Evolutionary conservation across 2,888 invertebrate species (phyloP).

Genomic region (Epinotia nisella): DNA sequence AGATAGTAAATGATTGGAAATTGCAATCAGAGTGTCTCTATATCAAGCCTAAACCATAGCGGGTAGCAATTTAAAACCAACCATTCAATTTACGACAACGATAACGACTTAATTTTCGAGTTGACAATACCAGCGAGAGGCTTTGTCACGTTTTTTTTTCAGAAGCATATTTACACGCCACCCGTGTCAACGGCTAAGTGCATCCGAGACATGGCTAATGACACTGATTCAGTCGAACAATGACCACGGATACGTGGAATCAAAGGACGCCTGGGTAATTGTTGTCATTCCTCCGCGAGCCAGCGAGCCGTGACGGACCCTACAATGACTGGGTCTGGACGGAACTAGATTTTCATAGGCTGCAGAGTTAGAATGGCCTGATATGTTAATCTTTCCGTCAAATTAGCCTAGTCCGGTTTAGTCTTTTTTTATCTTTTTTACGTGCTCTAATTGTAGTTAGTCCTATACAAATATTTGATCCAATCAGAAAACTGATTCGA

Average conservation of each 20-base stretch:
- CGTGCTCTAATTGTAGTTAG: no score
- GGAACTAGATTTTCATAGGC: slow-evolving; percentile 17
- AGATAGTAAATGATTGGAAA: not conserved
- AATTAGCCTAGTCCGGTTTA: not conserved
- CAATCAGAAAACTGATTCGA: no score
- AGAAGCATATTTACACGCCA: slow-evolving; percentile 28
- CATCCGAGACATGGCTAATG: slow-evolving; percentile 21
- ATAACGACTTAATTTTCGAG: slow-evolving; percentile 12
- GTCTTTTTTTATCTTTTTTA: no score
- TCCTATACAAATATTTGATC: no score
- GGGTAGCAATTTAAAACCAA: not conserved
- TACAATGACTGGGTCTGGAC: slow-evolving; percentile 23
- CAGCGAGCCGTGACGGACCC: slow-evolving; percentile 43
- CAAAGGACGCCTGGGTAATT: slow-evolving; percentile 38
- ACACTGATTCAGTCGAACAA: slow-evolving; percentile 42
- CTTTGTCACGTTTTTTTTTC: slow-evolving; percentile 33
- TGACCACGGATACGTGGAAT: slow-evolving; percentile 34
- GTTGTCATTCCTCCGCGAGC: slow-evolving; percentile 23
- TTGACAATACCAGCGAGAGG: not conserved
- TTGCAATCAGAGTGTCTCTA: not conserved
- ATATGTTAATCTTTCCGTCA: not conserved
- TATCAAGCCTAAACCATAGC: not conserved
- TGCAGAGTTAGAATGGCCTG: not conserved
- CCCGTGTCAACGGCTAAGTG: slow-evolving; percentile 34
- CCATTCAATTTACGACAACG: slow-evolving; percentile 2